Evolutionary conservation across 2,888 invertebrate species (phyloP).

Genomic region (Cosmia trapezina): DNA sequence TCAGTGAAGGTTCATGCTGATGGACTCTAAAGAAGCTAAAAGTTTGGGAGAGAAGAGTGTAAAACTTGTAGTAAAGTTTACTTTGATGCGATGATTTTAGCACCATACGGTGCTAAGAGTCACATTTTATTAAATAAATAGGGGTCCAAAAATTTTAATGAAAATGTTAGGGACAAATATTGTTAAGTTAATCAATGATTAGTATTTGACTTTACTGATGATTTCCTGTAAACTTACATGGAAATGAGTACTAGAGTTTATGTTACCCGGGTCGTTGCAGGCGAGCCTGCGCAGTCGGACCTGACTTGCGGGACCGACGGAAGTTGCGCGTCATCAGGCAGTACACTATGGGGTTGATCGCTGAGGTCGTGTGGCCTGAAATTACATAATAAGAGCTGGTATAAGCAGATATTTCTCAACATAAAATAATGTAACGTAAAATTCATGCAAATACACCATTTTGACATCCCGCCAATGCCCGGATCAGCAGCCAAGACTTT

Average conservation of each 20-base stretch:
- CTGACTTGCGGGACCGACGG: conserved; percentile 92
- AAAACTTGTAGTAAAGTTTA: neutral
- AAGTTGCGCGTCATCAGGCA: conserved; percentile 94
- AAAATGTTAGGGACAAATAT: conserved; percentile 12
- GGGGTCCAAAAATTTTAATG: neutral
- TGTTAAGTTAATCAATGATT: too few species aligned
- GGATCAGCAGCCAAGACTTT: too few species aligned
- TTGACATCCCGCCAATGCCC: too few species aligned
- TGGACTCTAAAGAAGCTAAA: neutral
- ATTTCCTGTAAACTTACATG: conserved; percentile 83
- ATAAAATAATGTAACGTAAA: neutral
- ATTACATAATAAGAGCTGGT: conserved; percentile 15
- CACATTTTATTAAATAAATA: neutral
- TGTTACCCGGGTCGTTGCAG: conserved; percentile 89
- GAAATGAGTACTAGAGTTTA: conserved; percentile 89
- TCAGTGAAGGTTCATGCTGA: conserved; percentile 25
- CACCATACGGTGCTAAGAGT: neutral
- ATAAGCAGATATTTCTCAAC: neutral
- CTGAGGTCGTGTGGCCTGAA: conserved; percentile 93
- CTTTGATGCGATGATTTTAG: neutral
- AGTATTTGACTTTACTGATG: conserved; percentile 36
- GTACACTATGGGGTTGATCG: conserved; percentile 94
- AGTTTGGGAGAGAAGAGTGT: too few species aligned
- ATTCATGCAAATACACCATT: neutral
- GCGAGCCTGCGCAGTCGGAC: too few species aligned